Conservation (phyloP, 2,888 invertebrate species). For the Cerastis rubricosa region DNA sequence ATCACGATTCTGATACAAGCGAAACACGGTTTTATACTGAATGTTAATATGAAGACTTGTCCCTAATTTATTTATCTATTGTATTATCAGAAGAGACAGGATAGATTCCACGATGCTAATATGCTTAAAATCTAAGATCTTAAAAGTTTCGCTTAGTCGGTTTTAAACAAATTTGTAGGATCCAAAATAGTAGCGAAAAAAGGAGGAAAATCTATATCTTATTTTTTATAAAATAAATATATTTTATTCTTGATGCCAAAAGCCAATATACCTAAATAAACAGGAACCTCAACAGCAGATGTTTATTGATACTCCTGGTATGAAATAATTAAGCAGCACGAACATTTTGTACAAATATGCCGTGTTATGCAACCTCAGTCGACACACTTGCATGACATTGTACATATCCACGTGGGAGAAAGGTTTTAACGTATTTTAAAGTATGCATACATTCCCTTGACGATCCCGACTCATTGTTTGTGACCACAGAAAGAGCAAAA, state of each 20-base stretch:
- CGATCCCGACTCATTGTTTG: constrained; percentile 89
- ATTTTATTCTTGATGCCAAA: not conserved
- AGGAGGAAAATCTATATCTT: not conserved
- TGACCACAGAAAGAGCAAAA: constrained; percentile 88
- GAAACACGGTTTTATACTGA: constrained; percentile 78
- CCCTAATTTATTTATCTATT: constrained; percentile 85
- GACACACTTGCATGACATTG: constrained; percentile 70
- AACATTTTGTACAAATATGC: constrained; percentile 40
- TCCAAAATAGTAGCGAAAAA: not conserved
- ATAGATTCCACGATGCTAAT: constrained; percentile 28
- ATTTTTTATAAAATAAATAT: not conserved
- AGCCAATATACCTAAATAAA: not conserved
- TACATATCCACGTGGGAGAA: constrained; percentile 79
- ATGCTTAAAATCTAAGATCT: constrained; percentile 3
- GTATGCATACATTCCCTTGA: constrained; percentile 89
- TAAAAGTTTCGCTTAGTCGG: not conserved
- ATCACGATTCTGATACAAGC: constrained; percentile 77
- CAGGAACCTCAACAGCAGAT: not conserved
- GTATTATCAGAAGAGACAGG: constrained; percentile 71
- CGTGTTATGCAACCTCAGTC: constrained; percentile 43
- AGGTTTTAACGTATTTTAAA: constrained; percentile 83
- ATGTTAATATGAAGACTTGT: constrained; percentile 79
- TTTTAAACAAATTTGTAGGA: constrained; percentile 4
- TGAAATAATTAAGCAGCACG: constrained; percentile 21
- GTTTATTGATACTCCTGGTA: not conserved